Percentiles rank a stretch among this genome's conserved stretches.
Conservation (phyloP, 1,140 invertebrate genomes). For the Drosophila orosa region DNA sequence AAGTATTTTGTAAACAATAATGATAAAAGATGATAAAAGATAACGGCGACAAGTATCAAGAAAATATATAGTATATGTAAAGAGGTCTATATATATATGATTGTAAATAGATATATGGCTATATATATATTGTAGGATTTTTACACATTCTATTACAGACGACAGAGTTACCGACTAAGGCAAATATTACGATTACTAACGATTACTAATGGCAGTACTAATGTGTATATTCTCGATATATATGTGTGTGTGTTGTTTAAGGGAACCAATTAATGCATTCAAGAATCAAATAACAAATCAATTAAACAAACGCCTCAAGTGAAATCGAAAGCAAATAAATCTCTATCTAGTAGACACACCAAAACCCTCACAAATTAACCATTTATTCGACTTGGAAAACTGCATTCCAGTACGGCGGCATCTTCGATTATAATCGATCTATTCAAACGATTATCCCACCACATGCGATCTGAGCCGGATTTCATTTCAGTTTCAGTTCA, state of each 20-base stretch:
- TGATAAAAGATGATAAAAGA: constrained; percentile 56
- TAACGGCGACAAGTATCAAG: constrained; percentile 38
- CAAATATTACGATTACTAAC: constrained; percentile 42
- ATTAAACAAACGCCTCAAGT: constrained; percentile 63
- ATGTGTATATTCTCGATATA: constrained; percentile 52
- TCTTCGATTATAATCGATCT: constrained; percentile 28
- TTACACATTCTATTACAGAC: constrained; percentile 55
- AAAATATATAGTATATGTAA: constrained; percentile 51
- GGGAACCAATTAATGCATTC: constrained; percentile 74
- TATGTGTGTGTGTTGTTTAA: constrained; percentile 66
- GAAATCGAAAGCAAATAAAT: constrained; percentile 45
- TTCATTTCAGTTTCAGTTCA: constrained; percentile 26
- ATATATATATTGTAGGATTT: constrained; percentile 57
- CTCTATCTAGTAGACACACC: constrained; percentile 26
- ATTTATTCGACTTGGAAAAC: constrained; percentile 13
- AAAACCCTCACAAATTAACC: constrained; percentile 3
- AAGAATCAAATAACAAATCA: constrained; percentile 68
- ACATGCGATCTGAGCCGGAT: constrained; percentile 58
- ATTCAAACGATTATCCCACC: constrained; percentile 82
- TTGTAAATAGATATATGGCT: constrained; percentile 47
- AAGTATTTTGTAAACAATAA: constrained; percentile 84
- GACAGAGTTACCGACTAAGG: constrained; percentile 46
- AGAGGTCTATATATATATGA: constrained; percentile 36
- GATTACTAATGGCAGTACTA: constrained; percentile 28
- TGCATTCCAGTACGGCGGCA: constrained; percentile 45